phyloP scores from a whole-genome alignment of 2,113 vertebrate species.

The Oreochromis tanganicae region DNA sequence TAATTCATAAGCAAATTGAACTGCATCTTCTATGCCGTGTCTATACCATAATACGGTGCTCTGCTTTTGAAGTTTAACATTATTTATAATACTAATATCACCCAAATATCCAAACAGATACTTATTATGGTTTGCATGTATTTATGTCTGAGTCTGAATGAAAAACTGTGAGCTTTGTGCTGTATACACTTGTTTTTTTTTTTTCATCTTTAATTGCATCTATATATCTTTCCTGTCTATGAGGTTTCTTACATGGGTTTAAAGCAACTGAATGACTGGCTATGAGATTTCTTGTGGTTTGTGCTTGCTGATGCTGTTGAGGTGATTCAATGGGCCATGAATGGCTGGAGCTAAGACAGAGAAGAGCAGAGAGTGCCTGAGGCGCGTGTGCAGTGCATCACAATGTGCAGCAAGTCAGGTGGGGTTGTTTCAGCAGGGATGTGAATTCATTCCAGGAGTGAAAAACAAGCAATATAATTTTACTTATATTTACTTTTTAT shows the following conservation, averaged over 20 bases:
- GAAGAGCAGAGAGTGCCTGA: slow-evolving; percentile 10
- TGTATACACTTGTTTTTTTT: not conserved
- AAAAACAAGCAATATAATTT: not conserved
- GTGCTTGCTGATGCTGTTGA: not conserved
- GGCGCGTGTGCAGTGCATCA: slow-evolving; percentile 44
- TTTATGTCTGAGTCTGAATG: not conserved
- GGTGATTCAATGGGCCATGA: slow-evolving; percentile 26
- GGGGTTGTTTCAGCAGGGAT: not conserved
- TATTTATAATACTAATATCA: not conserved
- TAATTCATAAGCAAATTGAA: not conserved
- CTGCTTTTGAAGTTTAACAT: not conserved
- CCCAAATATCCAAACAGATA: not conserved
- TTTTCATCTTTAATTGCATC: not conserved
- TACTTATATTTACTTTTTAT: not conserved
- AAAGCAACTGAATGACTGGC: not conserved
- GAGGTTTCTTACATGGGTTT: not conserved
- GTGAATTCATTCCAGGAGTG: not conserved
- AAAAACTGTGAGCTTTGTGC: not conserved
- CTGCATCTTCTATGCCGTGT: not conserved
- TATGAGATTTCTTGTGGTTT: not conserved
- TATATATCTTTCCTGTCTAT: not conserved
- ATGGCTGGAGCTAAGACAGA: slow-evolving; percentile 16
- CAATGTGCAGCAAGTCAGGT: slow-evolving; percentile 33
- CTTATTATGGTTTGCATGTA: not conserved
- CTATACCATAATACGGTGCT: not conserved